Evolutionary conservation across 2,888 invertebrate genomes (phyloP).

Genomic region (Ariolimax columbianus): DNA sequence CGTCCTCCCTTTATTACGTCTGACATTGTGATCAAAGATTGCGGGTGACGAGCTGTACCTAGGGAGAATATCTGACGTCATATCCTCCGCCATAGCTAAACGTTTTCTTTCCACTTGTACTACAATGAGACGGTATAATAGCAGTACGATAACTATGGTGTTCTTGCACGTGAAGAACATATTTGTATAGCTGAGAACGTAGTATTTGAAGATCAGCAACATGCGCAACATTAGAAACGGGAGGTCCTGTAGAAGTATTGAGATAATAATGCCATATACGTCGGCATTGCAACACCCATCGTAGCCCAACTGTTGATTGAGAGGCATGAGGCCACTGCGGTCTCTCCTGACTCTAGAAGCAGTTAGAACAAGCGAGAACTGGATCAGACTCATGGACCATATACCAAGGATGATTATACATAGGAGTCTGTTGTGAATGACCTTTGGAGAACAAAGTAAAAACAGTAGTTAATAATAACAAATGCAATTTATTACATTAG

Average conservation of each 20-base stretch:
- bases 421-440: constrained; percentile 84
- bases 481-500: no score
- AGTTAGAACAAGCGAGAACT: constrained; percentile 95
- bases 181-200: constrained; percentile 95
- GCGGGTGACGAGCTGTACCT: constrained; percentile 36
- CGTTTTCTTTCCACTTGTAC: constrained; percentile 49
- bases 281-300: constrained; percentile 69
- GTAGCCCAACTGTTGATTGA: constrained; percentile 38
- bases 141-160: constrained; percentile 90
- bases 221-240: constrained; percentile 80
- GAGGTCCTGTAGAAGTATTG: constrained; percentile 76
- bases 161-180: constrained; percentile 97
- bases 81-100: constrained; percentile 24
- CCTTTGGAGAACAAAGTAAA: constrained; percentile 62
- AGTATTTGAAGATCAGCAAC: constrained; percentile 90
- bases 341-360: constrained; percentile 83
- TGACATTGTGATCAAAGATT: constrained; percentile 18
- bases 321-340: constrained; percentile 66
- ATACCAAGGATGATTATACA: constrained; percentile 92
- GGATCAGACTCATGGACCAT: constrained; percentile 94
- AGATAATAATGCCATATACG: constrained; percentile 71
- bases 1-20: constrained; percentile 14
- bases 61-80: constrained; percentile 10
- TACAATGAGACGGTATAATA: constrained; percentile 87
- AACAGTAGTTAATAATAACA: not conserved